Percentiles rank a stretch among this genome's conserved stretches.
Conservation (phyloP, 2,113 vertebrate genomes). For the Oxyura jamaicensis region DNA sequence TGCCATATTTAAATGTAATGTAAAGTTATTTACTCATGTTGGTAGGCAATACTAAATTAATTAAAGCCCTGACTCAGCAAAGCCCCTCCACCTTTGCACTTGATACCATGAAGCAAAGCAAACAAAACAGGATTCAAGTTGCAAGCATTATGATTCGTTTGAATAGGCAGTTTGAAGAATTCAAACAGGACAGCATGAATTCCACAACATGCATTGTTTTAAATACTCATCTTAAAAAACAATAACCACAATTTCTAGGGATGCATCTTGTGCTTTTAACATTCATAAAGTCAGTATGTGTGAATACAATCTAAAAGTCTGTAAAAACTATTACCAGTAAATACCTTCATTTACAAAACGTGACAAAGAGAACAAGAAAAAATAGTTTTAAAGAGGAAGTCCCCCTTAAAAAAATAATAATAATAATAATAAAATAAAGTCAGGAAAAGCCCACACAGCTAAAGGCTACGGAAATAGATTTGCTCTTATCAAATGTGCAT, state of each 20-base stretch:
- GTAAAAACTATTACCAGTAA: background rate
- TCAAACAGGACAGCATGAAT: background rate
- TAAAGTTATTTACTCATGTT: background rate
- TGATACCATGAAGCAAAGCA: background rate
- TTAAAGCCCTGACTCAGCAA: background rate
- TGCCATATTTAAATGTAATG: background rate
- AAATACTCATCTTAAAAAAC: background rate
- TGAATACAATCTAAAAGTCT: background rate
- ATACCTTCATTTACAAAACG: background rate
- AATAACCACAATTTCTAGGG: background rate
- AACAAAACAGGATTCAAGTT: background rate
- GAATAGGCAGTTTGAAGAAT: background rate
- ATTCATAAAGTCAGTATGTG: background rate
- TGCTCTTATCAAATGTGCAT: background rate
- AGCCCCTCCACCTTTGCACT: background rate
- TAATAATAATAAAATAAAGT: background rate
- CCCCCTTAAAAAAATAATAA: background rate
- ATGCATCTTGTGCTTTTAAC: background rate
- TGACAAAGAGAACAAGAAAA: background rate
- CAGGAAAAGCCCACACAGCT: background rate
- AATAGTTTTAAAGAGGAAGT: background rate
- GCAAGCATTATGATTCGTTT: background rate
- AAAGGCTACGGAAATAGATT: background rate
- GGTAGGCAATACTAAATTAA: background rate
- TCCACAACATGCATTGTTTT: background rate